Evolutionary conservation across 2,797 vertebrate species (phyloP).

Genomic region (Valencia hispanica): DNA sequence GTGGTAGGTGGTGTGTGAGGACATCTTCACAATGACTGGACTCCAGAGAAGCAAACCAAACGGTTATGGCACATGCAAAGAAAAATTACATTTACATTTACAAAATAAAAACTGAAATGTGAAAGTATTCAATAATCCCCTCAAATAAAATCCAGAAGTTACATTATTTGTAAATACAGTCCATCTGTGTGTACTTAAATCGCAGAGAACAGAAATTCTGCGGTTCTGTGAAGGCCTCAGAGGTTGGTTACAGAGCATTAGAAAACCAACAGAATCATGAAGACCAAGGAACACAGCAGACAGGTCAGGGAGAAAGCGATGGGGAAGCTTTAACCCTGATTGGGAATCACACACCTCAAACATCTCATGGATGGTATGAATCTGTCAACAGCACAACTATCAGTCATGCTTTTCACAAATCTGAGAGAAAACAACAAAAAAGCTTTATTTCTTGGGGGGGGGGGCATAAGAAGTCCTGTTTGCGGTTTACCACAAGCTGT

Average conservation of each 20-base stretch:
- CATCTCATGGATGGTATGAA: no score
- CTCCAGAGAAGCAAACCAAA: conserved; percentile 54
- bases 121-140: neutral
- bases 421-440: no score
- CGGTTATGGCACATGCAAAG: conserved; percentile 23
- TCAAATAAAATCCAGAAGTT: neutral
- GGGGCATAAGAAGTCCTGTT: no score
- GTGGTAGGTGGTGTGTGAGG: conserved; percentile 31
- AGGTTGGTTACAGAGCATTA: neutral
- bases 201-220: neutral
- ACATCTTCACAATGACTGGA: conserved; percentile 43
- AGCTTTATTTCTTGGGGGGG: no score
- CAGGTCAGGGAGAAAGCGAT: no score
- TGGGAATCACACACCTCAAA: no score
- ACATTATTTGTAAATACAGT: neutral
- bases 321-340: no score
- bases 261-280: no score
- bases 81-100: neutral
- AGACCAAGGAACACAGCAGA: no score
- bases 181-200: neutral
- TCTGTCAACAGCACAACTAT: no score
- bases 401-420: no score
- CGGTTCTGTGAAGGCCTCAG: neutral
- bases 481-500: no score
- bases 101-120: neutral